phyloP scores from a whole-genome alignment of 2,113 vertebrate genomes.

The Dolichotis patagonum region DNA sequence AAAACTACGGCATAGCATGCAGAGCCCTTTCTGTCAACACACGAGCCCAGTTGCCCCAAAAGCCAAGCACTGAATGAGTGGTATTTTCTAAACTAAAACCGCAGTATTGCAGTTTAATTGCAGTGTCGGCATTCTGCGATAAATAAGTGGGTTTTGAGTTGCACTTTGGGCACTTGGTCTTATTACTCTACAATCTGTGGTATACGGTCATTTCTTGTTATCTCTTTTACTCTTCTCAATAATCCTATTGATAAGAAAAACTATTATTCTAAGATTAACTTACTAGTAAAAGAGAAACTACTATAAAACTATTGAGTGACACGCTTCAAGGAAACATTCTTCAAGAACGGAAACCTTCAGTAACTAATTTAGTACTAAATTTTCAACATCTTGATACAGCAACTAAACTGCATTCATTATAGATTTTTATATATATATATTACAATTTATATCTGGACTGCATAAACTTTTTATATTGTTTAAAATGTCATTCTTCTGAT shows the following conservation, averaged over 20 bases:
- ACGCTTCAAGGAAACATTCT: neutral
- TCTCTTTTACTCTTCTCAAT: slow-evolving; percentile 32
- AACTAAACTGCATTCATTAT: slow-evolving; percentile 4
- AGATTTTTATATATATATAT: slow-evolving; percentile 9
- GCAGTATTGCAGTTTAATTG: neutral
- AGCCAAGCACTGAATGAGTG: neutral
- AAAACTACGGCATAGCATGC: neutral
- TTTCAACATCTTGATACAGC: slow-evolving; percentile 27
- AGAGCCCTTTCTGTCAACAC: neutral
- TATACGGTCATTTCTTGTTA: neutral
- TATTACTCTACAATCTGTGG: neutral
- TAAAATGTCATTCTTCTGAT: neutral
- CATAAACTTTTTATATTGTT: neutral
- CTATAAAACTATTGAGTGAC: neutral
- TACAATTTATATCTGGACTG: slow-evolving; percentile 28
- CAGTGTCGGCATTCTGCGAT: neutral
- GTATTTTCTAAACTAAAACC: neutral
- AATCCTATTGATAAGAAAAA: neutral
- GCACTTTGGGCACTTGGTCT: neutral
- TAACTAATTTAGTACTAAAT: neutral
- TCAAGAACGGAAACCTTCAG: neutral
- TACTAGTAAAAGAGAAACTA: slow-evolving; percentile 27
- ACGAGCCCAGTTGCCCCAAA: no score
- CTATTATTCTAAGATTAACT: neutral
- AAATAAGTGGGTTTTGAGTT: neutral